A percentile compares a stretch with the other conserved stretches of the same genome.
These are phyloP conservation scores for Heliocidaris tuberculata DNA, from an alignment of 35 echinoderm and acorn worm genomes.

Conservation along the genomic window DNA sequence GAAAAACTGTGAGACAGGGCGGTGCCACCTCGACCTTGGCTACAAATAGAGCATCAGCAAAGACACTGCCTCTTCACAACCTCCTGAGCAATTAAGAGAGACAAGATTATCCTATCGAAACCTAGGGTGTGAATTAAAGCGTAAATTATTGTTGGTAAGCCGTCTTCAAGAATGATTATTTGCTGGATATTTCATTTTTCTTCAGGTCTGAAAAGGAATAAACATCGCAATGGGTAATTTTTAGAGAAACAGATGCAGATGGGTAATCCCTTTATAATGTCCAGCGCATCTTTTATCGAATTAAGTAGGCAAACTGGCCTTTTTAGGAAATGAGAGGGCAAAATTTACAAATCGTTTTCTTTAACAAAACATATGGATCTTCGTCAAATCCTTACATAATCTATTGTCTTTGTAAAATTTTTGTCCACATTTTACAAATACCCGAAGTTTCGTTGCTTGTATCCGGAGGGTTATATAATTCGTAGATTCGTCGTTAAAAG, in stretches of 20 bases:
- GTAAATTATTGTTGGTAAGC: slow-evolving; percentile 3
- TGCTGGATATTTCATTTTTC: neutral
- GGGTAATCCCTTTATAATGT: neutral
- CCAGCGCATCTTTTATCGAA: neutral
- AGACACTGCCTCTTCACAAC: neutral
- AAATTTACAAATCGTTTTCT: neutral
- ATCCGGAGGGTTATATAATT: too few relatives aligned
- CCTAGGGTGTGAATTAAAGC: neutral
- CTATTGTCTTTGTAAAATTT: too few relatives aligned
- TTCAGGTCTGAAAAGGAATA: neutral
- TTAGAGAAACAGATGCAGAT: neutral
- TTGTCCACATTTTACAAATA: too few relatives aligned
- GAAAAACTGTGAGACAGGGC: slow-evolving; percentile 7
- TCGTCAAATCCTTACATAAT: neutral
- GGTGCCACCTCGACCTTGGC: slow-evolving; percentile 3
- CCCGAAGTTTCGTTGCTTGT: too few relatives aligned
- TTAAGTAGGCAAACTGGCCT: neutral
- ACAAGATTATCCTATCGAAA: slow-evolving; percentile 3
- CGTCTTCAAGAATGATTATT: neutral
- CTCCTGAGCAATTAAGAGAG: neutral
- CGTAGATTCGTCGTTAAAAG: too few relatives aligned
- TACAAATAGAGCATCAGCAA: neutral
- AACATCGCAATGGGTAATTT: neutral
- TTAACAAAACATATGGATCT: neutral
- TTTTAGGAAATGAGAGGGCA: neutral